Evolutionary conservation across 2,113 vertebrate genomes (phyloP).

Genomic region (Tapirus terrestris): DNA sequence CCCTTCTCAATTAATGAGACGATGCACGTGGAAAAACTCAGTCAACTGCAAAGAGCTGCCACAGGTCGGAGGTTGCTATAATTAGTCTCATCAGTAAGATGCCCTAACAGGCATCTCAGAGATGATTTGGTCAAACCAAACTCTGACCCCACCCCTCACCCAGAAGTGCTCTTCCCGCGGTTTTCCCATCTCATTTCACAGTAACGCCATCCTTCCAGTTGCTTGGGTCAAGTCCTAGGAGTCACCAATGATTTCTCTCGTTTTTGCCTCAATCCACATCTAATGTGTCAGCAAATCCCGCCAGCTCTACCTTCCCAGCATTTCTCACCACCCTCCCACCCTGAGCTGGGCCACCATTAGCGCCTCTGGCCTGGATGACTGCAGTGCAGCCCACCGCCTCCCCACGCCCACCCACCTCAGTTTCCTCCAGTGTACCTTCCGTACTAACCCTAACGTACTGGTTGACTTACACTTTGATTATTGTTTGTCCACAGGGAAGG

Average conservation of each 20-base stretch:
- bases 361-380: background rate
- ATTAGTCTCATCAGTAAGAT: background rate
- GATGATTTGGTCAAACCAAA: background rate
- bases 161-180: background rate
- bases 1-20: background rate
- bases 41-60: background rate
- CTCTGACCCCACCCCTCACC: background rate
- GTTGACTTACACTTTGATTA: background rate
- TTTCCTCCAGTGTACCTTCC: background rate
- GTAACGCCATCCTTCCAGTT: background rate
- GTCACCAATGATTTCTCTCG: background rate
- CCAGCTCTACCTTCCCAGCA: background rate
- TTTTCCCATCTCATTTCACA: background rate
- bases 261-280: background rate
- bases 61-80: background rate
- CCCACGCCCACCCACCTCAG: background rate
- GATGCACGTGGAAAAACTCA: background rate
- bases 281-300: background rate
- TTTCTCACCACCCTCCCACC: background rate
- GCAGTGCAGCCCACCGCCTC: too few species aligned
- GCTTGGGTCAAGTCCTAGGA: background rate
- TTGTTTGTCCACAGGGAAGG: background rate
- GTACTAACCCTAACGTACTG: background rate
- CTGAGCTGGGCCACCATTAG: background rate
- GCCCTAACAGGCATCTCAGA: background rate